Percentiles rank a stretch among this genome's conserved stretches.
Evolutionary conservation across 2,113 vertebrate species (phyloP).

Genomic region (Hymenochirus boettgeri): DNA sequence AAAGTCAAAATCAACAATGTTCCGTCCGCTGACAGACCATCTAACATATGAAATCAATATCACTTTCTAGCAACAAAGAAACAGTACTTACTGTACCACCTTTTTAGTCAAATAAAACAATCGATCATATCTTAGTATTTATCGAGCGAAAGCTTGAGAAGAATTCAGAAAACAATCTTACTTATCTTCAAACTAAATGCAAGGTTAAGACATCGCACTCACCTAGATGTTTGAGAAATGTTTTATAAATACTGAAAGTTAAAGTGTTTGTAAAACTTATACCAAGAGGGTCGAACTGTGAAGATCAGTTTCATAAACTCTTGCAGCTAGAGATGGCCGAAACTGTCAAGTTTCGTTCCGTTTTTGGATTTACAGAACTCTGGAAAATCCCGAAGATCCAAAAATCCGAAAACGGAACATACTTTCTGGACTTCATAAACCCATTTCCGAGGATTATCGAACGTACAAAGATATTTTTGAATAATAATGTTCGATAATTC

Average conservation of each 20-base stretch:
- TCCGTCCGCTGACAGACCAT: conserved; percentile 75
- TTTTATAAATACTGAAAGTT: not conserved
- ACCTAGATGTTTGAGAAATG: not conserved
- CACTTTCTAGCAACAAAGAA: conserved; percentile 66
- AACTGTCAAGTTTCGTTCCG: too few species aligned
- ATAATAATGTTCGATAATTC: too few species aligned
- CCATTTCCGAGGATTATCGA: too few species aligned
- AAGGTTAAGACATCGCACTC: conserved; percentile 5
- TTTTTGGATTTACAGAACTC: too few species aligned
- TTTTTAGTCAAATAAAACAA: conserved; percentile 85
- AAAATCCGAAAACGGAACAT: too few species aligned
- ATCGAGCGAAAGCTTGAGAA: conserved; percentile 65
- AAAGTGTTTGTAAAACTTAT: too few species aligned
- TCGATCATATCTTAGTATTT: conserved; percentile 77
- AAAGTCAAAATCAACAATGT: conserved; percentile 84
- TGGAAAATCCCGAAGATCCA: too few species aligned
- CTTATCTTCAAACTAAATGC: conserved; percentile 8
- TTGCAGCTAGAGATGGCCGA: too few species aligned
- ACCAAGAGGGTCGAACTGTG: too few species aligned
- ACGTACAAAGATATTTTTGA: too few species aligned
- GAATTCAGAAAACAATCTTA: conserved; percentile 50
- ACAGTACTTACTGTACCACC: conserved; percentile 71
- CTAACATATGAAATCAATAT: conserved; percentile 82
- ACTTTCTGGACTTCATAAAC: too few species aligned
- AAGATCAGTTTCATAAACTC: too few species aligned